phyloP scores from a whole-genome alignment of 2,797 vertebrate genomes.

The Ibycter americanus region DNA sequence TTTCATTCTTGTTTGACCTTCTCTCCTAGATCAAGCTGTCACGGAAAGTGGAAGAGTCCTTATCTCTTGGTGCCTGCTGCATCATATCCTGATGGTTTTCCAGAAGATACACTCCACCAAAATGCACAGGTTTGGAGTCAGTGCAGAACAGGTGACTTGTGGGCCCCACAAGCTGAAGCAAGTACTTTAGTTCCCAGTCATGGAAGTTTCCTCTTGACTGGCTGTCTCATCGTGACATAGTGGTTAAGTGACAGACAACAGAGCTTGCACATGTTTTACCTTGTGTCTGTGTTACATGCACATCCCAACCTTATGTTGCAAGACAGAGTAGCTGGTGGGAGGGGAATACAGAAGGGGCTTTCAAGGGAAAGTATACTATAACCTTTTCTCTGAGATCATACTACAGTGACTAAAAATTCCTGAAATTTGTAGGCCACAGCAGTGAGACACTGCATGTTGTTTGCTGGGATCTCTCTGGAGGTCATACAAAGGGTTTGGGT shows the following conservation, averaged over 20 bases:
- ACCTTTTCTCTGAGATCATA: background rate
- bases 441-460: background rate
- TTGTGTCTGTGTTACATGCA: background rate
- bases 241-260: background rate
- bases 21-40: background rate
- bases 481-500: conserved; percentile 4
- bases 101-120: background rate
- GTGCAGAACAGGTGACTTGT: background rate
- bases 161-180: background rate
- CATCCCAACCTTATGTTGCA: background rate
- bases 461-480: background rate
- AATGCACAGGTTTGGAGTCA: background rate
- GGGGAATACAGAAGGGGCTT: background rate
- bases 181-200: background rate
- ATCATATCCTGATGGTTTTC: background rate
- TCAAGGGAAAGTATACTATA: background rate
- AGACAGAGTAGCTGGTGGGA: background rate
- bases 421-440: background rate
- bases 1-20: background rate
- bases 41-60: background rate
- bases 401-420: background rate
- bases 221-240: background rate
- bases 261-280: background rate
- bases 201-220: background rate
- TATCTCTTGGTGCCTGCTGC: background rate